Evolutionary conservation across 2,797 vertebrate genomes (phyloP), one percentile per base, ranked within the genome.

Genomic region (Orestias chungarensis): DNA sequence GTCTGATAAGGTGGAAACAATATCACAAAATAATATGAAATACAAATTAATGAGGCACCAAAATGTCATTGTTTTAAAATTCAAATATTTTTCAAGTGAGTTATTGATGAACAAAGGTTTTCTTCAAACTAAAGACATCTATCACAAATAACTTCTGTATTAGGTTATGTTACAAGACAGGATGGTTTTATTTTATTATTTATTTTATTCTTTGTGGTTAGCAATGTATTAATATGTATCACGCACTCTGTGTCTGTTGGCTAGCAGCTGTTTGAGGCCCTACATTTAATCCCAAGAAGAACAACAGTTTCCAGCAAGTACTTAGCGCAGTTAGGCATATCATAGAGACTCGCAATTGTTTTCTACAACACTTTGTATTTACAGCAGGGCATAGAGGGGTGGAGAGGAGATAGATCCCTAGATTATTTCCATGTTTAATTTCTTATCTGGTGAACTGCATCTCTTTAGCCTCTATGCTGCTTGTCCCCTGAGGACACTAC

Each of bases 391-490:
- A 74, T 83, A 74, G 68, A 83, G 66, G 74, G 75, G 64, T 79
- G 73, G 71, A 70, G 74, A 86, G 82, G 88, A 82, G 86, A 85
- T 84, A 83, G 88, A 90, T 89, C 80, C 81, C 57, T 59, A 82
- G 88, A 93, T 93, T 91, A 89, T 91, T 92, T 91, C 85, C 88
- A 90, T 93, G 86, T 87, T 79, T 91, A 87, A 93, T 93, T 92
- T 89, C 88, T 91, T 88, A 92, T 92, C 89, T 90, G 46, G 70
- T 76, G 46, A 73, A 66, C 76, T 78, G 71, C 12, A n/a, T 57
- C 79, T 74, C 76, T 67, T 71, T 75, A 73, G 71, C 80, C 66
- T 79, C 78, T 66, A 79, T 78, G 75, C 82, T 55, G 57, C 68
- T 75, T 52, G 57, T 46, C 59, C 73, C 75, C 65, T 42, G 27